Conservation (phyloP, 2,888 invertebrate genomes). For the Callimorpha dominula region DNA sequence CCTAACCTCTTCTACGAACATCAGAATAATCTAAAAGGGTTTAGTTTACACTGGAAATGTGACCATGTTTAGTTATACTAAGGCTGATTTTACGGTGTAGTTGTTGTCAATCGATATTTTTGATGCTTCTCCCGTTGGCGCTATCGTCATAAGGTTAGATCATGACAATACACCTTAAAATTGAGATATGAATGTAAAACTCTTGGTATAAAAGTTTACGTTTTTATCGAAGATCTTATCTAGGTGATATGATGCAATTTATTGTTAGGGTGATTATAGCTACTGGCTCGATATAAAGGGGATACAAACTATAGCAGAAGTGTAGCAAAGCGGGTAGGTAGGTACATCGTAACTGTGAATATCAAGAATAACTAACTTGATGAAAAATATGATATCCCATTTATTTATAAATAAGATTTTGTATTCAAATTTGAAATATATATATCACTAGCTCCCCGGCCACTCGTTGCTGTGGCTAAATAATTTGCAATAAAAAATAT, state of each 20-base stretch:
- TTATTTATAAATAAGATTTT: too few species aligned
- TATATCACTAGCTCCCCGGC: too few species aligned
- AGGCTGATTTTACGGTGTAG: conserved; percentile 48
- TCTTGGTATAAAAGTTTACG: conserved; percentile 40
- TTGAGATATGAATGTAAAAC: conserved; percentile 47
- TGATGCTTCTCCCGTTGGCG: conserved; percentile 25
- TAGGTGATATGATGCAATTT: conserved; percentile 28
- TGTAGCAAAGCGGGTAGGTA: not conserved
- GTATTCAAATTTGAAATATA: too few species aligned
- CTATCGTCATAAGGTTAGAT: conserved; percentile 51
- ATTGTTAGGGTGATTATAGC: conserved; percentile 14
- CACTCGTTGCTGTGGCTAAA: too few species aligned
- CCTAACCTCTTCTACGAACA: conserved; percentile 76
- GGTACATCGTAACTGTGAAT: not conserved
- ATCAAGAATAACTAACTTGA: too few species aligned
- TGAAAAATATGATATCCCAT: too few species aligned
- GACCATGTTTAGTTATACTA: conserved; percentile 58
- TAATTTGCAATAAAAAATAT: too few species aligned
- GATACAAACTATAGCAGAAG: not conserved
- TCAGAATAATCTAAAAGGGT: conserved; percentile 81
- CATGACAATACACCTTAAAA: conserved; percentile 54
- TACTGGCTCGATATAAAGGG: conserved; percentile 2
- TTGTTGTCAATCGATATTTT: conserved; percentile 64
- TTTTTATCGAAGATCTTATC: conserved; percentile 36
- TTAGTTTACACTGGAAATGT: conserved; percentile 62